Conservation (phyloP, 2,888 invertebrate species). For the Achlya flavicornis region DNA sequence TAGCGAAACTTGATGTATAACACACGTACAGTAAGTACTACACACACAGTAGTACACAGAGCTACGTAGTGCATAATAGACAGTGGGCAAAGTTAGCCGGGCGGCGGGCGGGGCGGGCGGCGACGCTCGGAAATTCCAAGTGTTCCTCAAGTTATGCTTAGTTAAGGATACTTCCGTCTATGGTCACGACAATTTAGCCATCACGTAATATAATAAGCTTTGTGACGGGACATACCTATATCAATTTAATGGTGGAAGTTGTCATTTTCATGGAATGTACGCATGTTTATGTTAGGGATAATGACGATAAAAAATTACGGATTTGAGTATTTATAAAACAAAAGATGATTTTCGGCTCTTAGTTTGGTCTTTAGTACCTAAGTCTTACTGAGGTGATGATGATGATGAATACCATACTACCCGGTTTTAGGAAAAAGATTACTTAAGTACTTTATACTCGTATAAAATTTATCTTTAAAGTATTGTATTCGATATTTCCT, state of each 20-base stretch:
- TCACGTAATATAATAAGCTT: conserved; percentile 1
- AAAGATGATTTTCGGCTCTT: no score
- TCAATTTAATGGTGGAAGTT: background rate
- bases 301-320: no score
- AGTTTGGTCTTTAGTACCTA: no score
- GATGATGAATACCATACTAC: no score
- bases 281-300: no score
- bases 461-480: no score
- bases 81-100: background rate
- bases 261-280: no score
- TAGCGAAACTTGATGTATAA: background rate
- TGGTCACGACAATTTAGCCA: background rate
- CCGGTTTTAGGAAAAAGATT: no score
- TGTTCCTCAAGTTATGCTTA: conserved; percentile 7
- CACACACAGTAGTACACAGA: background rate
- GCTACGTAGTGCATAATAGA: background rate
- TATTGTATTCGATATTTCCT: no score
- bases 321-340: no score
- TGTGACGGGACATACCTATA: background rate
- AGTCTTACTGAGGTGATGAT: no score
- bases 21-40: background rate
- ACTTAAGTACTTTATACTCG: no score
- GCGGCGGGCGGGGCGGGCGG: background rate
- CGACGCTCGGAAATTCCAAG: conserved; percentile 3
- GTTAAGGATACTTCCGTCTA: conserved; percentile 5